Base-by-base conservation (phyloP, 2,113 vertebrate genomes). In the Chloroceryle aenea region DNA sequence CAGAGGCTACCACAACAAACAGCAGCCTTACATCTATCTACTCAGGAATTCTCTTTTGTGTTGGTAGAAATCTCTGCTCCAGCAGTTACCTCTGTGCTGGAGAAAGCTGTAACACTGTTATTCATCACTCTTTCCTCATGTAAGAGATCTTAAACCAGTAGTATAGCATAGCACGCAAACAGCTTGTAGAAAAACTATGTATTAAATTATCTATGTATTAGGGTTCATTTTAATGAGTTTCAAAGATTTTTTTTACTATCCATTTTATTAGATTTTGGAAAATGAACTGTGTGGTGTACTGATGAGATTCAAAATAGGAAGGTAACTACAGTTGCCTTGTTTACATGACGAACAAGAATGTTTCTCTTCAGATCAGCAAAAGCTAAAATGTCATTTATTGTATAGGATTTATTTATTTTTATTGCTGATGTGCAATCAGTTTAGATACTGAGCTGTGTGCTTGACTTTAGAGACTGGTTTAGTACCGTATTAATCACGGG, bases 181-280 rank as follows among this genome's bases (percentile, higher is more conserved):
- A 90, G 63, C 87, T 85, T 83, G 82, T 93, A 91, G 58, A 30
- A 50, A 93, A 85, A 86, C 61, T 64, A 81, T 79, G 90, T 55
- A 73, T 87, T 59, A 88, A 77, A 77, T 96, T 79, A 56, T 32
- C 88, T 67, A 83, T 40, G 56, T 94, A 88, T 96, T 77, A 88
- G 72, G 23, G 43, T 56, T 94, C 52, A 34, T 73, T 81, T 94
- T 88, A 93, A 90, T 53, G 90, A 94, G 40, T 92, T 90, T 64
- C 20, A 45, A 88, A 58, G 29, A 88, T 50, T 90, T 94, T 90
- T 94, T 90, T 96, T 84, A 59, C 86, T 76, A 61, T 78, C 80
- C 2, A 0, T 92, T 94, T 92, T 89, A 89, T 85, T 90, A 63
- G 58, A 88, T 87, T 93, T 96, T 90, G 77, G 76, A 94, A 93